These are phyloP conservation scores for Sander vitreus DNA, from an alignment of 2,113 vertebrate genomes.

Conservation along the genomic window DNA sequence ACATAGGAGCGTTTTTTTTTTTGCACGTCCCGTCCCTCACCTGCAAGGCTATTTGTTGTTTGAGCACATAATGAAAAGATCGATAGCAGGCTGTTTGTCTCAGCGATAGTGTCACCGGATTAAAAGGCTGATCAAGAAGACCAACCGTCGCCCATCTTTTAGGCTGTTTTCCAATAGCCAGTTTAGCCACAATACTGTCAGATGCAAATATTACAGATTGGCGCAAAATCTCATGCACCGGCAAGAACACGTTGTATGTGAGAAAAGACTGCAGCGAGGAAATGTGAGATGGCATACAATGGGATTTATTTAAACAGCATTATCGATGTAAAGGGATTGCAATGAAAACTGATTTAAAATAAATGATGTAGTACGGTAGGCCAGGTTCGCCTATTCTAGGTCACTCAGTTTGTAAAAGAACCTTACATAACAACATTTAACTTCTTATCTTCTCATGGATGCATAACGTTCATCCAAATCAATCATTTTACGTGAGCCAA, in stretches of 20 bases:
- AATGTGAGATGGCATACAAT: constrained; percentile 25
- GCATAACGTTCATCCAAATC: constrained; percentile 42
- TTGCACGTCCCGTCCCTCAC: constrained; percentile 77
- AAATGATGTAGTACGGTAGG: constrained; percentile 21
- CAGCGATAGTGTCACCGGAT: constrained; percentile 89
- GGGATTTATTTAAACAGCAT: constrained; percentile 51
- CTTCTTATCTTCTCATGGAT: constrained; percentile 29
- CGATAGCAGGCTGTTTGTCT: constrained; percentile 89
- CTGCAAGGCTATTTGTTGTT: constrained; percentile 83
- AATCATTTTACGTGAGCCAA: constrained; percentile 38
- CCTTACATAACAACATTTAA: constrained; percentile 46
- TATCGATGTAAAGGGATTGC: constrained; percentile 50
- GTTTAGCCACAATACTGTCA: constrained; percentile 13
- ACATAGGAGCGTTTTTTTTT: constrained; percentile 19
- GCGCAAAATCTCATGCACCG: constrained; percentile 12
- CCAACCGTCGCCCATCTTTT: constrained; percentile 42
- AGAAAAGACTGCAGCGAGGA: constrained; percentile 24
- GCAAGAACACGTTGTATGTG: neutral
- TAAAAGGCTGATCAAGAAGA: constrained; percentile 77
- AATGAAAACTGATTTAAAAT: constrained; percentile 50
- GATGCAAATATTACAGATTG: constrained; percentile 29
- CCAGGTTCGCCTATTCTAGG: constrained; percentile 41
- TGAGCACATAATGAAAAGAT: constrained; percentile 89
- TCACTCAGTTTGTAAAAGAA: constrained; percentile 42
- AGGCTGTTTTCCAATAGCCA: constrained; percentile 20